phyloP scores from a whole-genome alignment of 2,888 invertebrate species.

The Gortyna flavago region DNA sequence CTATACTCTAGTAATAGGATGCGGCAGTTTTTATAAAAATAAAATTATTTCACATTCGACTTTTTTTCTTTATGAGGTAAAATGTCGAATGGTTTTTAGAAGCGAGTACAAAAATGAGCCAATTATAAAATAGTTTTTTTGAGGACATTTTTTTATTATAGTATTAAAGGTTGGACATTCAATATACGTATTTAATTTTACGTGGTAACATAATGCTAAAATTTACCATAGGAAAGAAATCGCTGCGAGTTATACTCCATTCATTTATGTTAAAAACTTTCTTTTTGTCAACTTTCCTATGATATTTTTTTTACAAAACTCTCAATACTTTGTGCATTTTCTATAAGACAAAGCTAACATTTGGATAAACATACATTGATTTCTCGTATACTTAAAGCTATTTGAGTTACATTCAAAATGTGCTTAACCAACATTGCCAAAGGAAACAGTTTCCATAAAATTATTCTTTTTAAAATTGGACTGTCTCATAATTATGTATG shows the following conservation, averaged over 20 bases:
- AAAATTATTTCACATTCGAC: constrained; percentile 57
- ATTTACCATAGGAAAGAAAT: constrained; percentile 52
- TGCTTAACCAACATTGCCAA: constrained; percentile 51
- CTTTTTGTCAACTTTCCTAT: constrained; percentile 40
- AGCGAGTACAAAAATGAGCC: constrained; percentile 63
- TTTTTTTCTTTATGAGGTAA: constrained; percentile 29
- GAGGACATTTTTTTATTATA: constrained; percentile 53
- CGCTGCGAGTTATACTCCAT: constrained; percentile 42
- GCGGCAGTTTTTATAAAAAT: constrained; percentile 66
- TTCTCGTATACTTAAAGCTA: constrained; percentile 63
- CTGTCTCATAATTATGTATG: constrained; percentile 43
- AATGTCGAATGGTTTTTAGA: constrained; percentile 45
- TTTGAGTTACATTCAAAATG: constrained; percentile 63
- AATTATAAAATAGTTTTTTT: constrained; percentile 65
- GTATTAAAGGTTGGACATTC: constrained; percentile 59
- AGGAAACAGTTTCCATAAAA: constrained; percentile 40
- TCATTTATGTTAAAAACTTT: constrained; percentile 29
- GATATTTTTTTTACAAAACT: constrained; percentile 53
- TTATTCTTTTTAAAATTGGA: constrained; percentile 55
- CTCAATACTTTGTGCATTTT: constrained; percentile 57
- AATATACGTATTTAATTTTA: constrained; percentile 60
- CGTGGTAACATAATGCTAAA: constrained; percentile 52
- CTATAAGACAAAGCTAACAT: constrained; percentile 63
- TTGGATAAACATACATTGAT: constrained; percentile 58
- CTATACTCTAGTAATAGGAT: constrained; percentile 54